Percentiles rank a stretch among this genome's conserved stretches.
phyloP scores from a whole-genome alignment of 2,888 invertebrate genomes.

The Tetragonisca angustula region DNA sequence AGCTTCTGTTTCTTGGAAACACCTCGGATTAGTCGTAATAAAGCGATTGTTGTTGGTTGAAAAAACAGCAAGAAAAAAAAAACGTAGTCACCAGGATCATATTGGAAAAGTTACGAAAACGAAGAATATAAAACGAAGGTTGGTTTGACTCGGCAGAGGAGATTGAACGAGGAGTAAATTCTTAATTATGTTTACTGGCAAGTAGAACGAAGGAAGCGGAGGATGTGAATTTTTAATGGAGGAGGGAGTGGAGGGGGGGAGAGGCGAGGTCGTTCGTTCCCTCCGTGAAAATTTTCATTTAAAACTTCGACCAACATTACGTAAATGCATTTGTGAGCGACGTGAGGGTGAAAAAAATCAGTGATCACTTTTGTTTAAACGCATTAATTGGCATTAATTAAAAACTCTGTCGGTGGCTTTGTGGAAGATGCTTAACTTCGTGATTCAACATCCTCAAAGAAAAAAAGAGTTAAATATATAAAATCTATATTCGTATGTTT shows the following conservation, averaged over 20 bases:
- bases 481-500: no score
- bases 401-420: background rate
- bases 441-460: no score
- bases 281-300: background rate
- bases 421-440: background rate
- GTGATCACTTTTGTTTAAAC: no score
- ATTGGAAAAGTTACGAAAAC: background rate
- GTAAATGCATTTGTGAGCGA: background rate
- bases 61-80: no score
- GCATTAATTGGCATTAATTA: background rate
- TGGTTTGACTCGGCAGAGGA: background rate
- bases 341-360: no score
- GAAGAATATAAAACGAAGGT: background rate
- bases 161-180: slow-evolving; percentile 2
- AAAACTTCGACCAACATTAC: background rate
- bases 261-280: background rate
- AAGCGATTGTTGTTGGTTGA: background rate
- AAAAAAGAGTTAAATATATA: no score
- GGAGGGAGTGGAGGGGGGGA: no score
- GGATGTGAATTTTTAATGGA: slow-evolving; percentile 26
- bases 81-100: background rate
- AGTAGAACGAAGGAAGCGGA: background rate
- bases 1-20: background rate
- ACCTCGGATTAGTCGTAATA: background rate
- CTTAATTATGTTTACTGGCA: slow-evolving; percentile 20